Evolutionary conservation across 1,140 invertebrate genomes (phyloP).

Genomic region (Drosophila repleta): DNA sequence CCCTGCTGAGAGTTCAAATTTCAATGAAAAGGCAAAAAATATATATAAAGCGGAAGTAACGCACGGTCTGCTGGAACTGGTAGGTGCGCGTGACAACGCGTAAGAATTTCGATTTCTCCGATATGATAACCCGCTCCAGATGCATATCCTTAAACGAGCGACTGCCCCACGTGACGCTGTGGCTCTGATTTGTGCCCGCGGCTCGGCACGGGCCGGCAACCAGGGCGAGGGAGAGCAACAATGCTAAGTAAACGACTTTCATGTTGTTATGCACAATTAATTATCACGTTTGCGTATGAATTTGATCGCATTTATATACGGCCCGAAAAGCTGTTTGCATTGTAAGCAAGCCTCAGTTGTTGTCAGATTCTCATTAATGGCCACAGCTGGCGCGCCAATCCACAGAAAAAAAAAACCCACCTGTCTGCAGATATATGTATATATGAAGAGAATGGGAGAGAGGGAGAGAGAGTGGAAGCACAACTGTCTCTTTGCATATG

Average conservation of each 20-base stretch:
- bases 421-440: conserved; percentile 16
- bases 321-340: neutral
- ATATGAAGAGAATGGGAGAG: no score
- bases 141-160: conserved; percentile 66
- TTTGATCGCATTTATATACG: conserved; percentile 22
- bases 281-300: neutral
- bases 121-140: conserved; percentile 73
- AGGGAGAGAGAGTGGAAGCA: no score
- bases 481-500: conserved; percentile 15
- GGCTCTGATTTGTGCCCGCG: conserved; percentile 47
- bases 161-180: conserved; percentile 71
- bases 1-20: conserved; percentile 16
- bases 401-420: conserved; percentile 1
- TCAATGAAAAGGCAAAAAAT: neutral
- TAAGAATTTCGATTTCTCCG: conserved; percentile 81
- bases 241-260: conserved; percentile 34
- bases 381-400: neutral
- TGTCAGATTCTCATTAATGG: conserved; percentile 6
- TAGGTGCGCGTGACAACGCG: conserved; percentile 74
- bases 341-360: conserved; percentile 12
- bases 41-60: neutral
- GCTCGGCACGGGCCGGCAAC: conserved; percentile 10
- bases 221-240: conserved; percentile 30
- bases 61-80: conserved; percentile 52
- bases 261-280: conserved; percentile 26